Evolutionary conservation across 2,113 vertebrate genomes (phyloP).

Genomic region (Pachycephala philippinensis): DNA sequence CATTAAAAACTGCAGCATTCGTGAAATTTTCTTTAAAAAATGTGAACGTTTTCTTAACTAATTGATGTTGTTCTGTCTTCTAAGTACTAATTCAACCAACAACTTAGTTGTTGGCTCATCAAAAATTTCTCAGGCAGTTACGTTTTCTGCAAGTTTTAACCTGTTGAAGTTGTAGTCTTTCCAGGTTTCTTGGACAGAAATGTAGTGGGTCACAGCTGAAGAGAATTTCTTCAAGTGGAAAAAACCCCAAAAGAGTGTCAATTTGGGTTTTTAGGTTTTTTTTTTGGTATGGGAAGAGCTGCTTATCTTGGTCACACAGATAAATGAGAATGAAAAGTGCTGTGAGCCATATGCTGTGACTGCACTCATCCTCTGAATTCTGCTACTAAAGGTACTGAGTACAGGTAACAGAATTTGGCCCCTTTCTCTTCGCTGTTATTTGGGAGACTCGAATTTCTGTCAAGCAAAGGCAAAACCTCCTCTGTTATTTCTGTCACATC

Average conservation of each 20-base stretch:
- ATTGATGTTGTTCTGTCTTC: neutral
- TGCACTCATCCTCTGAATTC: neutral
- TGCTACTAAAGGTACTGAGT: neutral
- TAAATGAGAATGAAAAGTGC: neutral
- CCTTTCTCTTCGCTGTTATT: neutral
- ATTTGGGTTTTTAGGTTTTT: neutral
- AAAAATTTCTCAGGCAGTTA: neutral
- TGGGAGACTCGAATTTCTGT: neutral
- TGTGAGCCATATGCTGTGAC: neutral
- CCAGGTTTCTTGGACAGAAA: neutral
- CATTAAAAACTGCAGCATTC: neutral
- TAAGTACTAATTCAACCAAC: neutral
- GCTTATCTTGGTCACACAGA: neutral
- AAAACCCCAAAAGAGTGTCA: accelerated
- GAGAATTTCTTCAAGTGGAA: neutral
- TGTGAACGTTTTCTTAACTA: neutral
- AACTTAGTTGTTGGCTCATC: neutral
- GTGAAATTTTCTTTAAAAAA: neutral
- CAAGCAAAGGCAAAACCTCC: neutral
- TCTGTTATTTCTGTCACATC: neutral
- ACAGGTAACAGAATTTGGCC: neutral
- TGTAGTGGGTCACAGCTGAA: neutral
- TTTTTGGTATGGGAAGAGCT: neutral
- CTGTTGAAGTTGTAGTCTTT: neutral
- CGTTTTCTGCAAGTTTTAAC: neutral